Evolutionary conservation across 35 echinoderm and acorn worm species (phyloP).

Genomic region (Antedon bifida): DNA sequence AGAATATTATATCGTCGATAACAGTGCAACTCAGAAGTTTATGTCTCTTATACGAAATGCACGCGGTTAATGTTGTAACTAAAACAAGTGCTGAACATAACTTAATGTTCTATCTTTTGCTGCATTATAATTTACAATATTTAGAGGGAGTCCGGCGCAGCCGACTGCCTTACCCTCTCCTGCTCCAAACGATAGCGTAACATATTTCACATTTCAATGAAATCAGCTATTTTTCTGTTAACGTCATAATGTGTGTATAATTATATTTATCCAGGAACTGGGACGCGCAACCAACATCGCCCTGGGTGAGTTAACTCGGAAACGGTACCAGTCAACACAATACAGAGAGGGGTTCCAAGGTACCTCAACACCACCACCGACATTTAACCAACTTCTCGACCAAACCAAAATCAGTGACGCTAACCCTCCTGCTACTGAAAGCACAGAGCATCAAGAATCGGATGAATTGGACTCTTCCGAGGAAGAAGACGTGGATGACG

Average conservation of each 20-base stretch:
- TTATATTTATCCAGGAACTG: conserved; percentile 9
- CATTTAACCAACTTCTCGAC: background rate
- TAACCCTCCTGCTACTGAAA: background rate
- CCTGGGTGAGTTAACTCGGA: conserved; percentile 17
- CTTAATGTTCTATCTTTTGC: too few species aligned
- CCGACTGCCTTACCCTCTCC: too few species aligned
- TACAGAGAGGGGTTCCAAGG: conserved; percentile 33
- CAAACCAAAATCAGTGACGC: background rate
- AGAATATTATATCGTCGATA: too few species aligned
- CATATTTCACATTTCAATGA: too few species aligned
- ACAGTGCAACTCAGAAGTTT: too few species aligned
- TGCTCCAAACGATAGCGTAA: too few species aligned
- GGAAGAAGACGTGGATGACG: background rate
- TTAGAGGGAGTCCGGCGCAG: too few species aligned
- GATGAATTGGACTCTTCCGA: background rate
- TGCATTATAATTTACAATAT: too few species aligned
- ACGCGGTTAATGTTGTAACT: too few species aligned
- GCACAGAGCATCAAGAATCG: background rate
- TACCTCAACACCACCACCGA: background rate
- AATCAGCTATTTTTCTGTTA: too few species aligned
- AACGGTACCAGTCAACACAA: conserved; percentile 25
- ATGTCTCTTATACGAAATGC: too few species aligned
- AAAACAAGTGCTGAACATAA: too few species aligned
- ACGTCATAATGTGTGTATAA: background rate
- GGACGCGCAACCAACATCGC: conserved; percentile 23